Evolutionary conservation across 2,888 invertebrate genomes (phyloP).

Genomic region (Siphlonurus alternatus): DNA sequence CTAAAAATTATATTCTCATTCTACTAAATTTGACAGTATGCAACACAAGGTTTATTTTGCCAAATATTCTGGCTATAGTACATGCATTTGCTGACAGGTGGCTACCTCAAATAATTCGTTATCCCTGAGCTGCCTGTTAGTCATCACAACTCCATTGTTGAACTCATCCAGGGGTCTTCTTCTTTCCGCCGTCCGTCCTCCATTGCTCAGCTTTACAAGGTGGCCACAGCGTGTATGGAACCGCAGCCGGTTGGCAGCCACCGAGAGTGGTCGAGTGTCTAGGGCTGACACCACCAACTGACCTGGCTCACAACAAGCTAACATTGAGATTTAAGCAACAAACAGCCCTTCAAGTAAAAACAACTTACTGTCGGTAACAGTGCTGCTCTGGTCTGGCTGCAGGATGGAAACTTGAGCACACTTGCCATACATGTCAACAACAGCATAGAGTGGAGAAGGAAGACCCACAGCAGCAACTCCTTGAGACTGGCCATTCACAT

Average conservation of each 20-base stretch:
- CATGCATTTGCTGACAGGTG: conserved; percentile 3
- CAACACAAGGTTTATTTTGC: too few species aligned
- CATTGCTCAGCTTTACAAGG: conserved; percentile 66
- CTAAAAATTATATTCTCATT: too few species aligned
- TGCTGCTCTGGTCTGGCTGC: conserved; percentile 8
- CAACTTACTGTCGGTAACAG: conserved; percentile 5
- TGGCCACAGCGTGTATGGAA: conserved; percentile 83
- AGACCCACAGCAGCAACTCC: conserved; percentile 69
- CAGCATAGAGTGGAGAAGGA: conserved; percentile 54
- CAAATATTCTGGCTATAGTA: too few species aligned
- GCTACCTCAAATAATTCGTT: conserved; percentile 77
- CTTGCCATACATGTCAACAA: conserved; percentile 68
- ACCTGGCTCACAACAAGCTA: not conserved
- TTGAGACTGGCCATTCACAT: conserved; percentile 74
- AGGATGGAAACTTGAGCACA: conserved; percentile 58
- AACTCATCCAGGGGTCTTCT: conserved; percentile 82
- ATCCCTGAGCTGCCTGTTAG: conserved; percentile 68
- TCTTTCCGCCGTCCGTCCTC: conserved; percentile 62
- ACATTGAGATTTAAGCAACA: not conserved
- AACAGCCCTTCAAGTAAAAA: too few species aligned
- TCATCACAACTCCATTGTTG: conserved; percentile 93
- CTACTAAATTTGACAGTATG: too few species aligned
- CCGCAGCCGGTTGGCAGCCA: conserved; percentile 43
- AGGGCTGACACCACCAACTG: conserved; percentile 20
- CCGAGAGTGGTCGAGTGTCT: conserved; percentile 22